These are phyloP conservation scores for Regulus satrapa DNA, from an alignment of 2,113 vertebrate species.

Conservation along the genomic window DNA sequence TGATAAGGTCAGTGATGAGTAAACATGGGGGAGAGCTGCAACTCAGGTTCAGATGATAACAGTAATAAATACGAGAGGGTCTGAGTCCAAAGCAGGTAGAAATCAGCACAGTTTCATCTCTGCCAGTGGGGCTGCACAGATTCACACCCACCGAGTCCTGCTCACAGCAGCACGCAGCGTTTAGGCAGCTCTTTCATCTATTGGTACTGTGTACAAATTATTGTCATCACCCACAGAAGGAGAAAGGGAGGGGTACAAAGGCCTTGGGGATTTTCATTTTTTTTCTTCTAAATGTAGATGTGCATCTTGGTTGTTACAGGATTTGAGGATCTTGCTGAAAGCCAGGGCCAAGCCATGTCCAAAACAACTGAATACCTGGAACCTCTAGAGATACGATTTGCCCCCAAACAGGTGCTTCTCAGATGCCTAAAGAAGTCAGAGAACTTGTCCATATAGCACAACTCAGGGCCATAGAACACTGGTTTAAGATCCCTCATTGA, in stretches of 20 bases:
- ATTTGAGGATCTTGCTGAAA: background rate
- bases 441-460: background rate
- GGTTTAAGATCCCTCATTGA: background rate
- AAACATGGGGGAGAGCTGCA: constrained; percentile 7
- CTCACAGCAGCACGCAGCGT: background rate
- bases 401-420: background rate
- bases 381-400: background rate
- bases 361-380: background rate
- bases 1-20: constrained; percentile 36
- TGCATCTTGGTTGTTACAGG: background rate
- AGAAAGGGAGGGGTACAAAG: background rate
- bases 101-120: background rate
- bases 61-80: background rate
- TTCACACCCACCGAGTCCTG: background rate
- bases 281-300: background rate
- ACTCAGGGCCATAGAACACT: background rate
- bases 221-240: background rate
- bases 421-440: background rate
- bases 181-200: background rate
- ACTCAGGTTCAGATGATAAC: background rate
- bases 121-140: background rate
- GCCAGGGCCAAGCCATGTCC: background rate
- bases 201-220: background rate
- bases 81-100: background rate
- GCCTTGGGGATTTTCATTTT: background rate